Percentiles rank a stretch among this genome's conserved stretches.
Evolutionary conservation across 2,113 vertebrate species (phyloP).

Genomic region (Rhinichthys klamathensis): DNA sequence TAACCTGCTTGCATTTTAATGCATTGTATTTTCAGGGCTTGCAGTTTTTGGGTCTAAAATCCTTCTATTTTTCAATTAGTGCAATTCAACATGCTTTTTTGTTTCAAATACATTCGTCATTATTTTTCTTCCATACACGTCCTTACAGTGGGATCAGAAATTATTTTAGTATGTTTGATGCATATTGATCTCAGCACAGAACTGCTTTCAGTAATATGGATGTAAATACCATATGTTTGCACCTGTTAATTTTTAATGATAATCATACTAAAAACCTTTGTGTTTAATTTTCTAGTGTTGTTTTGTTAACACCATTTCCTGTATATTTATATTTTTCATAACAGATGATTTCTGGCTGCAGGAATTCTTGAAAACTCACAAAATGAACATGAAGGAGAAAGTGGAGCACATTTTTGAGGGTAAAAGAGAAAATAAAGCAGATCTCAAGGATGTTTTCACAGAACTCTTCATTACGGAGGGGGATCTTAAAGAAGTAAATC

Average conservation of each 20-base stretch:
- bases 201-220: neutral
- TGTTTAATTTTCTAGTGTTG: neutral
- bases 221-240: neutral
- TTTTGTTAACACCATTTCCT: neutral
- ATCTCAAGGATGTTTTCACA: constrained; percentile 27
- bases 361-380: neutral
- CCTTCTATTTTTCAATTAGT: too few species aligned
- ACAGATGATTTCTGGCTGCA: neutral
- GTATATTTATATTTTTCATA: neutral
- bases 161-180: neutral
- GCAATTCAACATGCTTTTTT: too few species aligned
- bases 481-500: constrained; percentile 9
- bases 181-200: neutral
- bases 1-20: too few species aligned
- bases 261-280: too few species aligned
- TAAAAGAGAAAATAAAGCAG: neutral
- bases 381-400: constrained; percentile 1
- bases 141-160: neutral
- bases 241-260: neutral
- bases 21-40: too few species aligned
- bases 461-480: constrained; percentile 33
- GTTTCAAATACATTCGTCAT: too few species aligned
- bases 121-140: too few species aligned
- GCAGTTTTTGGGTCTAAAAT: too few species aligned
- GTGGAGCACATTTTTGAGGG: constrained; percentile 6